A percentile compares a stretch with the other conserved stretches of the same genome.
These are phyloP conservation scores for Polymixis flavicincta DNA, from an alignment of 2,888 invertebrate genomes.

Conservation along the genomic window DNA sequence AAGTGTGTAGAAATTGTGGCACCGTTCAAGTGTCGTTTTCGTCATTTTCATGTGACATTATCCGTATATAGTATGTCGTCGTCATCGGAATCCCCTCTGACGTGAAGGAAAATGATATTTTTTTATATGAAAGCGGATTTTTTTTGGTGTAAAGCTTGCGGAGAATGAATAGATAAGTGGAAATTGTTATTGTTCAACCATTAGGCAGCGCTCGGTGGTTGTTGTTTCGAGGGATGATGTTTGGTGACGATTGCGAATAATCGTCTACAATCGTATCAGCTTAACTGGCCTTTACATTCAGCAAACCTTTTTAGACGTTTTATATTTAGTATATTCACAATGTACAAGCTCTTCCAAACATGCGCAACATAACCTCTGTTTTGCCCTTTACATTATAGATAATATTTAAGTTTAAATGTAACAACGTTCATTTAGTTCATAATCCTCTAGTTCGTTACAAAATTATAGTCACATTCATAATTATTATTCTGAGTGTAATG, in stretches of 20 bases:
- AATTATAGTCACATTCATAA: neutral
- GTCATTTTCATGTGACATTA: slow-evolving; percentile 72
- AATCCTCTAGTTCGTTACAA: neutral
- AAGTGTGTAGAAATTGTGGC: slow-evolving; percentile 22
- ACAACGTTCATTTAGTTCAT: neutral
- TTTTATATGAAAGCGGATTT: slow-evolving; percentile 62
- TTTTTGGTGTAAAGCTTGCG: slow-evolving; percentile 41
- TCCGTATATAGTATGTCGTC: slow-evolving; percentile 69
- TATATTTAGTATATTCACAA: neutral
- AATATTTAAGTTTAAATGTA: neutral
- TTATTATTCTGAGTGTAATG: neutral
- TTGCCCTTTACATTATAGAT: neutral
- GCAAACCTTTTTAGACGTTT: slow-evolving; percentile 8
- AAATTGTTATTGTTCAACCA: slow-evolving; percentile 55
- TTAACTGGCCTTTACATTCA: slow-evolving; percentile 18
- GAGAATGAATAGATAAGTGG: slow-evolving; percentile 55
- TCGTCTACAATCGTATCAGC: slow-evolving; percentile 8
- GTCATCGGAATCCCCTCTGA: slow-evolving; percentile 70
- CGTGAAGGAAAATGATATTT: slow-evolving; percentile 69
- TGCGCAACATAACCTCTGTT: neutral
- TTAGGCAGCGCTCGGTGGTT: slow-evolving; percentile 24
- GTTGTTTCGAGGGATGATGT: slow-evolving; percentile 11
- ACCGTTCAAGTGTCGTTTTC: slow-evolving; percentile 66
- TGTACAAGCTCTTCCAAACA: neutral
- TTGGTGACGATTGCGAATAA: slow-evolving; percentile 25